A percentile compares a stretch with the other conserved stretches of the same genome.
Conservation (phyloP, 2,888 invertebrate species). For the Morpho achilles region DNA sequence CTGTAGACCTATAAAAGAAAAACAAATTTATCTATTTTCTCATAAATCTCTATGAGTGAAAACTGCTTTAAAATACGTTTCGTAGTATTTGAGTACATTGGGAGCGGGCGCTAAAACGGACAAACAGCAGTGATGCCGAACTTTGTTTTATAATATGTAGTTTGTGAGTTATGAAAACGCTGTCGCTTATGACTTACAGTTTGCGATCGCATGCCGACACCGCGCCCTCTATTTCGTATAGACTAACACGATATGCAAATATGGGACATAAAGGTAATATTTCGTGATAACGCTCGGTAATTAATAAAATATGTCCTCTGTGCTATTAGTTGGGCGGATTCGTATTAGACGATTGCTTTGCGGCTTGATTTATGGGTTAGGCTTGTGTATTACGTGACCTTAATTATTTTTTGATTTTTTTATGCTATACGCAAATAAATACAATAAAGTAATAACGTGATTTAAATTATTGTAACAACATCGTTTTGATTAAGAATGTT, state of each 20-base stretch:
- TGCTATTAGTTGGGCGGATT: constrained; percentile 52
- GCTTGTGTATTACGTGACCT: constrained; percentile 41
- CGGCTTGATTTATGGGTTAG: constrained; percentile 33
- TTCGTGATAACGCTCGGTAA: constrained; percentile 72
- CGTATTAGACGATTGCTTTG: constrained; percentile 32
- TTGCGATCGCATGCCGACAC: constrained; percentile 52
- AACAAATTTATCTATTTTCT: no score
- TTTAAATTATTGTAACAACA: no score
- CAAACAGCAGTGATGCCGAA: no score
- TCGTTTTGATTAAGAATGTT: no score
- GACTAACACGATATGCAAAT: constrained; percentile 75
- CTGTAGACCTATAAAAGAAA: no score
- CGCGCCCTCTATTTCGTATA: constrained; percentile 61
- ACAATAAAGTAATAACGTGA: background rate
- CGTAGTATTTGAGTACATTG: no score
- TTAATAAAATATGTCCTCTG: constrained; percentile 76
- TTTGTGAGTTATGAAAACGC: constrained; percentile 11
- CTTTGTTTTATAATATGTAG: background rate
- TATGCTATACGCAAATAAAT: background rate
- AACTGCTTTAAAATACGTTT: no score
- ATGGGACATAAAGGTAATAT: constrained; percentile 74
- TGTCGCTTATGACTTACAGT: constrained; percentile 26
- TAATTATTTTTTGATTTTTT: constrained; percentile 43
- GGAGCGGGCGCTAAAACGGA: no score
- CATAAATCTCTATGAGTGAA: no score